These are phyloP conservation scores for Aspidoscelis tigris DNA, from an alignment of 2,113 vertebrate species.

Conservation along the genomic window DNA sequence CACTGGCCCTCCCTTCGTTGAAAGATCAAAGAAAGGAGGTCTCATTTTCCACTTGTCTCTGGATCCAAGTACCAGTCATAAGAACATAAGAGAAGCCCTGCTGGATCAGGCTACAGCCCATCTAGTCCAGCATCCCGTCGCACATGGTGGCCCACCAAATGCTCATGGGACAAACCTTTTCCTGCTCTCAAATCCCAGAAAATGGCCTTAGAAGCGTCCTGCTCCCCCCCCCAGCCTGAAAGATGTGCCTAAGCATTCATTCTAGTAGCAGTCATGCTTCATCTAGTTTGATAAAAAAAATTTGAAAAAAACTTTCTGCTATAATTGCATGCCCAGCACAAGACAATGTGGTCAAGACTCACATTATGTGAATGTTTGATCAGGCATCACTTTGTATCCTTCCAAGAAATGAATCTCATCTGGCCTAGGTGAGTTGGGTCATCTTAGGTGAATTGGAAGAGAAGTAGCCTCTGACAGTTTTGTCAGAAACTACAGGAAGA, in stretches of 20 bases:
- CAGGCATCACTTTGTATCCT: not conserved
- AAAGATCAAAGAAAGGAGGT: not conserved
- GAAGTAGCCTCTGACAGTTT: not conserved
- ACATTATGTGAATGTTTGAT: not conserved
- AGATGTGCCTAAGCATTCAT: no score
- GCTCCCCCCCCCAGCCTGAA: no score
- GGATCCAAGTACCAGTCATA: not conserved
- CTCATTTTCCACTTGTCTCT: no score
- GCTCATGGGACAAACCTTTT: no score
- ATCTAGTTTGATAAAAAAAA: no score
- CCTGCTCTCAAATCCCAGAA: no score
- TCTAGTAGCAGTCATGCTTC: not conserved
- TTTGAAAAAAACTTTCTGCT: no score
- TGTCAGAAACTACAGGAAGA: not conserved
- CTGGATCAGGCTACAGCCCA: not conserved
- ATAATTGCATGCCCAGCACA: not conserved
- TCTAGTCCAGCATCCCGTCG: no score
- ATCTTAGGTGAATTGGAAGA: not conserved
- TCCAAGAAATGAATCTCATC: not conserved
- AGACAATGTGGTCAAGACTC: not conserved
- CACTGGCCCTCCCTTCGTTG: no score
- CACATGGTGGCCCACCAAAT: no score
- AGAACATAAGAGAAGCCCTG: not conserved
- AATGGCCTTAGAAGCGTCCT: no score
- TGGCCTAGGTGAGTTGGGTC: not conserved